phyloP scores from a whole-genome alignment of 2,888 invertebrate genomes.

The Sphaerophoria rueppellii region DNA sequence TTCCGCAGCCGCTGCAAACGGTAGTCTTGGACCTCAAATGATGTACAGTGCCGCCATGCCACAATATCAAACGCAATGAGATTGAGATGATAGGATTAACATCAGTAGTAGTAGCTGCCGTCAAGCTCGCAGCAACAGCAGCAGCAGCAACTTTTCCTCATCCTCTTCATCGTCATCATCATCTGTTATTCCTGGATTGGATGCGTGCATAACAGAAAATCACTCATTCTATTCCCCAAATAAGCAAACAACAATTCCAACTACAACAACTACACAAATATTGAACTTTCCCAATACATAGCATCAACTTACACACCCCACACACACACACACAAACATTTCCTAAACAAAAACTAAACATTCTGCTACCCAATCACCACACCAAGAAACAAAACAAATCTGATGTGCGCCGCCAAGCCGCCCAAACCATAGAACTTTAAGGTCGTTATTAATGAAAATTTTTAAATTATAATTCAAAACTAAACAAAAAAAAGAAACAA shows the following conservation, averaged over 20 bases:
- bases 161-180: slow-evolving; percentile 75
- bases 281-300: slow-evolving; percentile 65
- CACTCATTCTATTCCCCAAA: slow-evolving; percentile 61
- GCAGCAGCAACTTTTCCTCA: slow-evolving; percentile 70
- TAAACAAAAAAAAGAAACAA: slow-evolving; percentile 75
- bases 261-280: slow-evolving; percentile 51
- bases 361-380: slow-evolving; percentile 48
- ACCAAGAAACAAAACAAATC: slow-evolving; percentile 58
- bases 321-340: slow-evolving; percentile 51
- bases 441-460: slow-evolving; percentile 77
- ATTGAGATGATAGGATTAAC: slow-evolving; percentile 77
- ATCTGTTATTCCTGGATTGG: slow-evolving; percentile 78
- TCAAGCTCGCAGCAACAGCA: slow-evolving; percentile 36
- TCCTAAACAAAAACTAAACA: slow-evolving; percentile 48
- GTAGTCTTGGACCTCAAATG: slow-evolving; percentile 85
- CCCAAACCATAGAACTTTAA: slow-evolving; percentile 74
- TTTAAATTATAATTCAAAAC: slow-evolving; percentile 78
- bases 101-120: slow-evolving; percentile 39
- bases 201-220: slow-evolving; percentile 76
- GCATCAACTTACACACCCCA: slow-evolving; percentile 32
- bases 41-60: slow-evolving; percentile 89
- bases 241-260: slow-evolving; percentile 59
- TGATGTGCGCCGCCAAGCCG: slow-evolving; percentile 77
- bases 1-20: slow-evolving; percentile 83
- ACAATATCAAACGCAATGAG: slow-evolving; percentile 94